Evolutionary conservation across 2,888 invertebrate genomes (phyloP).

Genomic region (Cataglyphis altisquamis): DNA sequence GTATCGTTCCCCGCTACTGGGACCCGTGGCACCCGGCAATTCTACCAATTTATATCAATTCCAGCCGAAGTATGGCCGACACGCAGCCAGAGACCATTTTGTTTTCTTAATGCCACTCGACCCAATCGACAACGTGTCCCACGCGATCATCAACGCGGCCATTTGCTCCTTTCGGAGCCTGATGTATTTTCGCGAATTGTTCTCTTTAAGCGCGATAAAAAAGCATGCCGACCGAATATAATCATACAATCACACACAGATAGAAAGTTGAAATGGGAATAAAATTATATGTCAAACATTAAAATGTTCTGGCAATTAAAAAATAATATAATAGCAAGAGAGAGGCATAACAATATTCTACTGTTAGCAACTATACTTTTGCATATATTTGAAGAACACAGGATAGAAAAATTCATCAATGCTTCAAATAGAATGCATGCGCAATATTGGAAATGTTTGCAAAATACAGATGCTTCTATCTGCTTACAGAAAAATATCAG

Average conservation of each 20-base stretch:
- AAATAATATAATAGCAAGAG: background rate
- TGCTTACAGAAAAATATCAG: background rate
- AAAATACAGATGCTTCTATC: background rate
- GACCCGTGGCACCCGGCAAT: constrained; percentile 76
- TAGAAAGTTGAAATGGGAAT: background rate
- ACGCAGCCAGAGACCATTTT: constrained; percentile 80
- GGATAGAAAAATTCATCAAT: background rate
- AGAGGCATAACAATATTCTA: background rate
- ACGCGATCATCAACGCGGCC: constrained; percentile 3
- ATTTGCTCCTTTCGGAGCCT: constrained; percentile 31
- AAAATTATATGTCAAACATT: background rate
- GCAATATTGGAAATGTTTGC: background rate
- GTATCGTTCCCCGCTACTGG: constrained; percentile 75
- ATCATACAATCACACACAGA: background rate
- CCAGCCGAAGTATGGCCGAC: constrained; percentile 79
- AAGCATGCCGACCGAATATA: background rate
- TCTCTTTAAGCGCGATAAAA: background rate
- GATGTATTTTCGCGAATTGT: background rate
- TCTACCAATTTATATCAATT: constrained; percentile 85
- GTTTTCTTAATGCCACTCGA: constrained; percentile 75
- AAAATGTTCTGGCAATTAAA: constrained; percentile 7
- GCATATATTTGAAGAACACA: background rate
- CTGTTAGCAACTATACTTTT: background rate
- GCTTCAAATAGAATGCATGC: background rate
- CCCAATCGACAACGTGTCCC: constrained; percentile 61